Evolutionary conservation across 2,113 vertebrate genomes (phyloP).

Genomic region (Phylloscopus trochilus): DNA sequence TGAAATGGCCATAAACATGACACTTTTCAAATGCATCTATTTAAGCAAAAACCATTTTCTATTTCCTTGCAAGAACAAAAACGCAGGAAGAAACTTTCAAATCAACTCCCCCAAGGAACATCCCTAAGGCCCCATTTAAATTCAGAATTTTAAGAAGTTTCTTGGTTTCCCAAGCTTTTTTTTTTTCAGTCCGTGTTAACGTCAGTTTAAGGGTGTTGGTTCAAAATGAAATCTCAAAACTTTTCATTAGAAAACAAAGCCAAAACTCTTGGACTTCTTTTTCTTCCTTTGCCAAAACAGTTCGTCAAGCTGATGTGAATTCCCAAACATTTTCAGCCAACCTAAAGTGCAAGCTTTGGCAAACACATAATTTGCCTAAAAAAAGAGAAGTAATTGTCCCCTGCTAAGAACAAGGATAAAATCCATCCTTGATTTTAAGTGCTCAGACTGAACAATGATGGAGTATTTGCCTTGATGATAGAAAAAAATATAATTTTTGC

Average conservation of each 20-base stretch:
- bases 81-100: constrained; percentile 23
- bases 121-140: neutral
- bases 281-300: constrained; percentile 26
- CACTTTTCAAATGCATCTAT: neutral
- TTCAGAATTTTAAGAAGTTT: neutral
- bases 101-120: neutral
- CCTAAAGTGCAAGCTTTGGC: neutral
- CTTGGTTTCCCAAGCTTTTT: neutral
- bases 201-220: constrained; percentile 24
- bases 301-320: neutral
- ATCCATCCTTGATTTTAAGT: neutral
- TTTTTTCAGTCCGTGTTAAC: neutral
- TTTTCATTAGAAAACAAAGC: constrained; percentile 42
- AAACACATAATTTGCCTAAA: neutral
- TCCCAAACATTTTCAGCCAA: constrained; percentile 1
- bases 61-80: constrained; percentile 1
- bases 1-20: neutral
- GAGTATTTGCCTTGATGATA: neutral
- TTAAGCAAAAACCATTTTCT: neutral
- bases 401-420: neutral
- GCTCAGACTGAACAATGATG: neutral
- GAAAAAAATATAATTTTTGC: neutral
- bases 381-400: neutral
- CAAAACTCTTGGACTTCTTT: neutral
- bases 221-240: constrained; percentile 37